A percentile compares a stretch with the other conserved stretches of the same genome.
Evolutionary conservation across 2,888 invertebrate species (phyloP).

Genomic region (Nephrotoma guestfalica): DNA sequence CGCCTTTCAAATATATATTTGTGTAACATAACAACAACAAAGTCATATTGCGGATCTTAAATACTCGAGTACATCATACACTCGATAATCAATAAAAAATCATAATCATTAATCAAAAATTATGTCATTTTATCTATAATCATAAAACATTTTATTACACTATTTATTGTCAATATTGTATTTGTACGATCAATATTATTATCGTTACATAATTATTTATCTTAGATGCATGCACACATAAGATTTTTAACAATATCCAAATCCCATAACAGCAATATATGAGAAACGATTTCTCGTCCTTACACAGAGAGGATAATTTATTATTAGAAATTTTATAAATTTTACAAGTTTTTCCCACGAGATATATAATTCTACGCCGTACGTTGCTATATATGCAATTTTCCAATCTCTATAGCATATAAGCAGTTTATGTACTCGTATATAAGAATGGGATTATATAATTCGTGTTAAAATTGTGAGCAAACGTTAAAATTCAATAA

Average conservation of each 20-base stretch:
- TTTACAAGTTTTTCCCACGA: too few relatives aligned
- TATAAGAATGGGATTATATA: too few relatives aligned
- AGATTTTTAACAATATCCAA: not conserved
- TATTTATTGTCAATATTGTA: too few relatives aligned
- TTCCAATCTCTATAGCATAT: too few relatives aligned
- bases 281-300: not conserved
- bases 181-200: not conserved
- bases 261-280: not conserved
- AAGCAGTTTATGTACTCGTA: too few relatives aligned
- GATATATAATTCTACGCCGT: too few relatives aligned
- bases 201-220: not conserved
- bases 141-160: not conserved
- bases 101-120: not conserved
- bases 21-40: not conserved
- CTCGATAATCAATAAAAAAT: not conserved
- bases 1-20: not conserved
- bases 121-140: not conserved
- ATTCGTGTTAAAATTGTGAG: too few relatives aligned
- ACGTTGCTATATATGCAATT: too few relatives aligned
- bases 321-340: not conserved
- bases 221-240: not conserved
- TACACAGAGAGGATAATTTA: not conserved
- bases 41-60: not conserved
- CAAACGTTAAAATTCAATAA: too few relatives aligned
- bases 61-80: not conserved